phyloP scores from a whole-genome alignment of 2,888 invertebrate genomes.

The Dryobotodes eremita region DNA sequence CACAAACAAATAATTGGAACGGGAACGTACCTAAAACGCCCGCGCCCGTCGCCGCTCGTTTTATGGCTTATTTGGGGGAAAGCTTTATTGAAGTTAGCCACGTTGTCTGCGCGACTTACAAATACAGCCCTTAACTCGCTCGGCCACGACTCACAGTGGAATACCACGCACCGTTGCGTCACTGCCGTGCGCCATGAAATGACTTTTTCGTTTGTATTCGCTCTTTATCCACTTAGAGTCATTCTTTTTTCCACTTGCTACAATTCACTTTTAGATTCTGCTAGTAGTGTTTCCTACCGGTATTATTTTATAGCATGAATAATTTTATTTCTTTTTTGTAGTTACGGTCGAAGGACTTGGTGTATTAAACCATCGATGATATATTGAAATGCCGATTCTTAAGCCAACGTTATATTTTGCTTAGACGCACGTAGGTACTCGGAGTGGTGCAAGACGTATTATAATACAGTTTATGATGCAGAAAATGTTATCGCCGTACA shows the following conservation, averaged over 20 bases:
- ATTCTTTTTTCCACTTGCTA: conserved; percentile 89
- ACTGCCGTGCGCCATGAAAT: conserved; percentile 88
- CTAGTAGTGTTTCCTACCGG: conserved; percentile 80
- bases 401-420: conserved; percentile 47
- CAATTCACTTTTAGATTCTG: conserved; percentile 90
- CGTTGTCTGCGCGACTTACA: conserved; percentile 79
- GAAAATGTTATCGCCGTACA: conserved; percentile 83
- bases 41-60: conserved; percentile 89
- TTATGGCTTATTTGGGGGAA: conserved; percentile 91
- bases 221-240: conserved; percentile 90
- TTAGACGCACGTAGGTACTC: conserved; percentile 37
- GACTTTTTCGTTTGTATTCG: conserved; percentile 90
- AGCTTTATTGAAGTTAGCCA: conserved; percentile 90
- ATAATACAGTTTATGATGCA: conserved; percentile 79
- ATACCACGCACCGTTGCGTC: conserved; percentile 77
- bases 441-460: conserved; percentile 46
- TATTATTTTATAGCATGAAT: conserved; percentile 82
- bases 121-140: conserved; percentile 79
- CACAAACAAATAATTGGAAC: conserved; percentile 91
- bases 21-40: conserved; percentile 84
- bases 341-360: conserved; percentile 60
- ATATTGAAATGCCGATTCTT: conserved; percentile 45
- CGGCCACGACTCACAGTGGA: conserved; percentile 75
- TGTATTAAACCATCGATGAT: conserved; percentile 64
- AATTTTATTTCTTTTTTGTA: conserved; percentile 66